These are phyloP conservation scores for Lepidocyrtinus sp. DNA, from an alignment of 2,888 invertebrate species.

Conservation along the genomic window DNA sequence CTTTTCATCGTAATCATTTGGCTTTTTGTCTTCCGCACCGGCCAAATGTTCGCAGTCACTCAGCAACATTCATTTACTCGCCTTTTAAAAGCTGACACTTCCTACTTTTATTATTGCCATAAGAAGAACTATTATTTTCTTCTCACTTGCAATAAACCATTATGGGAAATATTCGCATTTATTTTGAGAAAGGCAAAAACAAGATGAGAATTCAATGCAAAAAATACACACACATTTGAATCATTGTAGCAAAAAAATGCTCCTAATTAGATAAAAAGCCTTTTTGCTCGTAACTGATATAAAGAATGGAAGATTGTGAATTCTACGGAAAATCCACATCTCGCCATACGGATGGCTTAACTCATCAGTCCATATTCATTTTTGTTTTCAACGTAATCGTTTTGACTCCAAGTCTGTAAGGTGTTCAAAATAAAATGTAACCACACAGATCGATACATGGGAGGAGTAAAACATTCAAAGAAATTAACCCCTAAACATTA, in stretches of 20 bases:
- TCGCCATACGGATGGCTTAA: background rate
- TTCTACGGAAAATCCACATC: too few species aligned
- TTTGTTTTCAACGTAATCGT: background rate
- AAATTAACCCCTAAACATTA: too few species aligned
- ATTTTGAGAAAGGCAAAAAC: background rate
- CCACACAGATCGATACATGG: too few species aligned
- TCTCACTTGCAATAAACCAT: background rate
- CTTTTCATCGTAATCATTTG: background rate
- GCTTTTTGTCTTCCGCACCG: background rate
- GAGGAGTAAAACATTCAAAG: too few species aligned
- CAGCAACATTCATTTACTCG: constrained; percentile 22
- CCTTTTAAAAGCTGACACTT: constrained; percentile 1
- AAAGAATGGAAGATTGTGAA: background rate
- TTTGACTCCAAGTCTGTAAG: background rate
- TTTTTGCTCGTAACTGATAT: background rate
- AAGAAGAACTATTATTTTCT: background rate
- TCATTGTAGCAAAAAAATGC: background rate
- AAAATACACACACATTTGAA: background rate
- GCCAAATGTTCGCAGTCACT: constrained; percentile 39
- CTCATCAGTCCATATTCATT: background rate
- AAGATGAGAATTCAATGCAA: background rate
- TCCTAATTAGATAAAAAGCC: background rate
- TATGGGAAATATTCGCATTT: background rate
- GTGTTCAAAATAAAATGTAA: too few species aligned
- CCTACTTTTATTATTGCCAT: background rate